These are phyloP conservation scores for Tetanocera ferruginea DNA, from an alignment of 2,888 invertebrate genomes.

Conservation along the genomic window DNA sequence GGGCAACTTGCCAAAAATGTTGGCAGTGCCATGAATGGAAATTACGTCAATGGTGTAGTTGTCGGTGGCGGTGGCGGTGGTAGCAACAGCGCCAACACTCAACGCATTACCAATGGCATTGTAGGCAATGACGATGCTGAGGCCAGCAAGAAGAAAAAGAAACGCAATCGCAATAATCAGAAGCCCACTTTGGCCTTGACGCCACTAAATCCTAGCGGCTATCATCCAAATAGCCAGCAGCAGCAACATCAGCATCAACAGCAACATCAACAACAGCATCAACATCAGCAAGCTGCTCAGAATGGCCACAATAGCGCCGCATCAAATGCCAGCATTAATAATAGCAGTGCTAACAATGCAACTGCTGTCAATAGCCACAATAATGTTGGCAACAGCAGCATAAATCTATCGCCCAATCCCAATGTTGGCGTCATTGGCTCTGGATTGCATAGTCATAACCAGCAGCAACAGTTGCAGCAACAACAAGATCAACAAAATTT, in stretches of 20 bases:
- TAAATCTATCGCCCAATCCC: conserved; percentile 55
- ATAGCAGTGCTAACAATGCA: conserved; percentile 30
- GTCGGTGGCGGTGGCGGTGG: conserved; percentile 47
- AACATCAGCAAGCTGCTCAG: conserved; percentile 36
- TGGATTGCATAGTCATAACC: conserved; percentile 57
- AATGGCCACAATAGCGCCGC: conserved; percentile 34
- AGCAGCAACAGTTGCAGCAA: conserved; percentile 36
- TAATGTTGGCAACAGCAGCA: conserved; percentile 31
- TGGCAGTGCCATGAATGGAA: not conserved
- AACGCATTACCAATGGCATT: conserved; percentile 35
- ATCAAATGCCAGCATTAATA: conserved; percentile 38
- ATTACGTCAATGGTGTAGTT: not conserved
- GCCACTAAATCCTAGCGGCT: conserved; percentile 67
- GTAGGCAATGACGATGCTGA: conserved; percentile 70
- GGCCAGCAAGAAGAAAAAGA: conserved; percentile 76
- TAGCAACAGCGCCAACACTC: conserved; percentile 43
- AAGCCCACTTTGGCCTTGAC: conserved; percentile 75
- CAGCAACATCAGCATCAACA: conserved; percentile 47
- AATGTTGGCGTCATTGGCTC: conserved; percentile 67
- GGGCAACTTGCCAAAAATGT: not conserved
- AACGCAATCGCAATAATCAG: conserved; percentile 77
- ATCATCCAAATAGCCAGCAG: conserved; percentile 64
- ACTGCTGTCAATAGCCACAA: conserved; percentile 33
- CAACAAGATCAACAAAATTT: conserved; percentile 48
- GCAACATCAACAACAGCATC: conserved; percentile 41